A percentile compares a stretch with the other conserved stretches of the same genome.
phyloP scores from a whole-genome alignment of 2,113 vertebrate species.

The Plecotus auritus region DNA sequence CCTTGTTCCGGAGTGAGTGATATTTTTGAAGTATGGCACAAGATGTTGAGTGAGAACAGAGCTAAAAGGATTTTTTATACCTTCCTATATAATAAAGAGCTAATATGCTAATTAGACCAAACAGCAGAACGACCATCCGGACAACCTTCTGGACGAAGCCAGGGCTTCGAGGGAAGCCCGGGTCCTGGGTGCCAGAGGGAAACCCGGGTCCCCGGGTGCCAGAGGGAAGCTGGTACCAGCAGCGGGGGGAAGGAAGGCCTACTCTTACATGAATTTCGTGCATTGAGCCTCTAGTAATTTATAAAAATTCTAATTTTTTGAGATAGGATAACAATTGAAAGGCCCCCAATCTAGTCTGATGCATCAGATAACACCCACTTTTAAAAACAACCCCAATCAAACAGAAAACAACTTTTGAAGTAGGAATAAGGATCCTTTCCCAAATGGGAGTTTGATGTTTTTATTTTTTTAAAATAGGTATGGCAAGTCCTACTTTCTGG shows the following conservation, averaged over 20 bases:
- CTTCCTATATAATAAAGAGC: too few species aligned
- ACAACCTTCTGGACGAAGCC: too few species aligned
- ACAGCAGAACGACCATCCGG: too few species aligned
- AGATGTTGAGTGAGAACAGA: background rate
- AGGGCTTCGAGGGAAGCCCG: too few species aligned
- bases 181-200: too few species aligned
- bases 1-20: background rate
- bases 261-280: too few species aligned
- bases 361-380: background rate
- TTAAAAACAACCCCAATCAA: background rate
- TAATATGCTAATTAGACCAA: too few species aligned
- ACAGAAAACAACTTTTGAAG: background rate
- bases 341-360: background rate
- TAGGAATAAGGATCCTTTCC: background rate
- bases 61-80: background rate
- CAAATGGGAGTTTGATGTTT: background rate
- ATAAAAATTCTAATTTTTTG: background rate
- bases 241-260: too few species aligned
- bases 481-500: background rate
- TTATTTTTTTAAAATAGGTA: background rate
- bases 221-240: too few species aligned
- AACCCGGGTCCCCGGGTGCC: too few species aligned
- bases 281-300: background rate
- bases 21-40: background rate
- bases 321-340: background rate